phyloP scores from a whole-genome alignment of 2,888 invertebrate genomes.

The Netelia inedita region DNA sequence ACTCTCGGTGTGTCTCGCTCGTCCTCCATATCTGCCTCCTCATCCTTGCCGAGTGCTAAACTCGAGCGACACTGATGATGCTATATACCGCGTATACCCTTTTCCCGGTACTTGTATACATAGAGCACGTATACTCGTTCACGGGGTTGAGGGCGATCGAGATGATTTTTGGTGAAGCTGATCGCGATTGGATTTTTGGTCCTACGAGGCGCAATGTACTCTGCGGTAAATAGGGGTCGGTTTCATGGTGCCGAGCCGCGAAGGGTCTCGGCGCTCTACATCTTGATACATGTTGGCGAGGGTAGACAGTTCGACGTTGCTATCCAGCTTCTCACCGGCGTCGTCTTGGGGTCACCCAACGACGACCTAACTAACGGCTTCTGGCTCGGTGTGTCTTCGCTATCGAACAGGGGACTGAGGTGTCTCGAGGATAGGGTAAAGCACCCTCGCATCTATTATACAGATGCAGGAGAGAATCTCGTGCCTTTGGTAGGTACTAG shows the following conservation, averaged over 20 bases:
- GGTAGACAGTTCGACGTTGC: slow-evolving; percentile 13
- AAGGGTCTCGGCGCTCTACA: background rate
- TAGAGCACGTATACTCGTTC: background rate
- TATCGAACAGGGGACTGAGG: slow-evolving; percentile 38
- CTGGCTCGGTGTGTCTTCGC: slow-evolving; percentile 6
- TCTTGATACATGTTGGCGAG: slow-evolving; percentile 17
- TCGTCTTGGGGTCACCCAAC: slow-evolving; percentile 5
- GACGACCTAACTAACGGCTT: slow-evolving; percentile 45
- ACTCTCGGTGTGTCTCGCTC: slow-evolving; percentile 22
- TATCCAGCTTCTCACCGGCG: slow-evolving; percentile 16
- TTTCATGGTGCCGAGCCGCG: background rate
- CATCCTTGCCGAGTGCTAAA: slow-evolving; percentile 40
- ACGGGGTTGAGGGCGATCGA: background rate
- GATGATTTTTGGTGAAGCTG: slow-evolving; percentile 33
- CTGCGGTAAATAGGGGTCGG: slow-evolving; percentile 4
- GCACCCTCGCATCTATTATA: slow-evolving; percentile 54
- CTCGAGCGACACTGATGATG: slow-evolving; percentile 49
- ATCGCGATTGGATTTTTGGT: background rate
- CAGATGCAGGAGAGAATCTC: background rate
- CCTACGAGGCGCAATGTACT: background rate
- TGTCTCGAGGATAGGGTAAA: slow-evolving; percentile 30
- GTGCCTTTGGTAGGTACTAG: slow-evolving; percentile 1
- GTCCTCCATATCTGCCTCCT: slow-evolving; percentile 10
- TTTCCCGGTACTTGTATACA: background rate
- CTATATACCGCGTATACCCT: slow-evolving; percentile 5